These are phyloP conservation scores for Cyphomyrus plagiostoma DNA, from an alignment of 2,113 vertebrate species.

Conservation along the genomic window DNA sequence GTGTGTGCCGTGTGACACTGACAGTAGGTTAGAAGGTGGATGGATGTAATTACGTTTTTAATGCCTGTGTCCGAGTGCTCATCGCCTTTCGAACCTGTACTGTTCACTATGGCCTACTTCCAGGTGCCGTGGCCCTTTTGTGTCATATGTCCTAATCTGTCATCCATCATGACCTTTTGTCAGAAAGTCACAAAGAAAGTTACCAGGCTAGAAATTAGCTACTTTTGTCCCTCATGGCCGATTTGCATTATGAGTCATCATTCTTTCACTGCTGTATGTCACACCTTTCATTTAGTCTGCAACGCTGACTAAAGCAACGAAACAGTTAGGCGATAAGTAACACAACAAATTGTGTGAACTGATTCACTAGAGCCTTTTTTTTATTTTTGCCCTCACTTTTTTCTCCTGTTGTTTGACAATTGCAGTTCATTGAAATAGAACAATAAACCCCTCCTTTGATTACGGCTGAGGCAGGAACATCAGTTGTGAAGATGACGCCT, in stretches of 20 bases:
- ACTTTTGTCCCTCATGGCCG: not conserved
- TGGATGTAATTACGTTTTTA: not conserved
- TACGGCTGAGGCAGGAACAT: not conserved
- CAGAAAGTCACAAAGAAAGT: not conserved
- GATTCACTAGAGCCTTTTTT: not conserved
- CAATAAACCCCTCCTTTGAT: not conserved
- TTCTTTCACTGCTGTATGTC: not conserved
- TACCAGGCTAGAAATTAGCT: not conserved
- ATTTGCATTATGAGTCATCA: not conserved
- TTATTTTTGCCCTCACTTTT: not conserved
- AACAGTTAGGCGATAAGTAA: not conserved
- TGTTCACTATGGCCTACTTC: not conserved
- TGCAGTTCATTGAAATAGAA: not conserved
- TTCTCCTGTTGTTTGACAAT: not conserved
- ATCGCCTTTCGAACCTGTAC: not conserved
- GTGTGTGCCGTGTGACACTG: not conserved
- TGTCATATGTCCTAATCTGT: not conserved
- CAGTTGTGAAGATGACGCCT: not conserved
- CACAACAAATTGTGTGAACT: constrained; percentile 14
- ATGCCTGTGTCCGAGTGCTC: not conserved
- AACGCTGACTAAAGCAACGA: not conserved
- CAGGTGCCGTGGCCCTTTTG: not conserved
- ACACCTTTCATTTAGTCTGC: not conserved
- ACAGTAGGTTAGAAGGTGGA: not conserved
- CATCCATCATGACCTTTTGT: not conserved